phyloP scores from a whole-genome alignment of 2,888 invertebrate species.

The Adelognathus sp. region DNA sequence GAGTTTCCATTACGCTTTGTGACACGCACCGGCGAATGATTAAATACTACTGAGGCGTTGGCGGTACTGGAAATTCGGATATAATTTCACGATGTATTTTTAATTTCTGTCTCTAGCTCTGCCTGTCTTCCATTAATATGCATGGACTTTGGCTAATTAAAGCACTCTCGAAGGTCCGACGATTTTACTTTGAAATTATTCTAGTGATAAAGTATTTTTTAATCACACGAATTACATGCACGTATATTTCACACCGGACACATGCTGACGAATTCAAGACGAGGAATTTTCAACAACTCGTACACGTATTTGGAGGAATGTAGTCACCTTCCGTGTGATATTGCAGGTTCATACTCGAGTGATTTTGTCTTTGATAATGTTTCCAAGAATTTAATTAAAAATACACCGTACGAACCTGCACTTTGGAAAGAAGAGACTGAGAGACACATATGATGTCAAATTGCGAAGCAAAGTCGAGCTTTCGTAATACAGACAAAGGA shows the following conservation, averaged over 20 bases:
- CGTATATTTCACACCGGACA: no score
- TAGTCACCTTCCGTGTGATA: neutral
- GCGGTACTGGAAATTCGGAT: neutral
- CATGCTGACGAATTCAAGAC: no score
- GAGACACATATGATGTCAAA: neutral
- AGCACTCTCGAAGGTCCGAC: no score
- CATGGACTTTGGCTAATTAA: no score
- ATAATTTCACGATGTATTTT: neutral
- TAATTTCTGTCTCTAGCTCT: no score
- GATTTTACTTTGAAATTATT: no score
- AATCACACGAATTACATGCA: neutral
- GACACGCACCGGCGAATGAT: neutral
- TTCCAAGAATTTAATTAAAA: slow-evolving; percentile 3
- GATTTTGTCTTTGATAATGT: neutral
- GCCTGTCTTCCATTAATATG: no score
- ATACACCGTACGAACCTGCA: neutral
- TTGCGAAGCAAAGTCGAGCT: no score
- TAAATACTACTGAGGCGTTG: neutral
- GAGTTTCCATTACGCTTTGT: neutral
- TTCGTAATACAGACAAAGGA: no score
- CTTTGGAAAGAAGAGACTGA: neutral
- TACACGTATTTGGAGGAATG: neutral
- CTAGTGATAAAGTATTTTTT: no score
- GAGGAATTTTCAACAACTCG: neutral
- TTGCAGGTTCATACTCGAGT: neutral